phyloP scores from a whole-genome alignment of 2,113 vertebrate species.

The Psittacara wagleri region DNA sequence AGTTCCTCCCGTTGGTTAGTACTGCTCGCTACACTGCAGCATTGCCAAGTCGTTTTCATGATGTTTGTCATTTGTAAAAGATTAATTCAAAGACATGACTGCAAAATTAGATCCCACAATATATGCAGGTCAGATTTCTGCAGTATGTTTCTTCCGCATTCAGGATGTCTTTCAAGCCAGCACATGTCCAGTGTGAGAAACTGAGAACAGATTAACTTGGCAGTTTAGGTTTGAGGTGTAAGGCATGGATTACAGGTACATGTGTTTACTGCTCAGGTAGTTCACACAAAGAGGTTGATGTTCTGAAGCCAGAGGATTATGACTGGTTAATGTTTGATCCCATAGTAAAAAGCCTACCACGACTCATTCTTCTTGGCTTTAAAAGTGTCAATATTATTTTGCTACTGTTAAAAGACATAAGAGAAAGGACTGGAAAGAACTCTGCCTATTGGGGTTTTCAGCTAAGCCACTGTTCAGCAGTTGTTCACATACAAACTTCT shows the following conservation, averaged over 20 bases:
- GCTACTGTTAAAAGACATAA: background rate
- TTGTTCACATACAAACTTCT: background rate
- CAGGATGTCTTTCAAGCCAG: background rate
- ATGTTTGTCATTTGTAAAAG: background rate
- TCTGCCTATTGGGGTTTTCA: background rate
- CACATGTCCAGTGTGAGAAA: background rate
- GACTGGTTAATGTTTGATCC: background rate
- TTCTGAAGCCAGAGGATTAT: background rate
- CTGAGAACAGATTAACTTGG: conserved; percentile 7
- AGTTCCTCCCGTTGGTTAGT: background rate
- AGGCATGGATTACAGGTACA: background rate
- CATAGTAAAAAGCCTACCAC: background rate
- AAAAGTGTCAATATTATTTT: background rate
- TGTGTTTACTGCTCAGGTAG: background rate
- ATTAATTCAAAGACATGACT: background rate
- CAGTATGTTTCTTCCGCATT: background rate
- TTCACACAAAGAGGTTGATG: background rate
- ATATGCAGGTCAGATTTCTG: background rate
- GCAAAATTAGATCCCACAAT: background rate
- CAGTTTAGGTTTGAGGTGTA: background rate
- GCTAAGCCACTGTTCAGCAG: background rate
- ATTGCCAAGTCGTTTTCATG: background rate
- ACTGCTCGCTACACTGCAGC: background rate
- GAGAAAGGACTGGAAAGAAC: background rate
- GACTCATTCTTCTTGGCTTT: background rate